These are phyloP conservation scores for Microcebus murinus DNA, from an alignment of 2,113 vertebrate species.

Conservation along the genomic window DNA sequence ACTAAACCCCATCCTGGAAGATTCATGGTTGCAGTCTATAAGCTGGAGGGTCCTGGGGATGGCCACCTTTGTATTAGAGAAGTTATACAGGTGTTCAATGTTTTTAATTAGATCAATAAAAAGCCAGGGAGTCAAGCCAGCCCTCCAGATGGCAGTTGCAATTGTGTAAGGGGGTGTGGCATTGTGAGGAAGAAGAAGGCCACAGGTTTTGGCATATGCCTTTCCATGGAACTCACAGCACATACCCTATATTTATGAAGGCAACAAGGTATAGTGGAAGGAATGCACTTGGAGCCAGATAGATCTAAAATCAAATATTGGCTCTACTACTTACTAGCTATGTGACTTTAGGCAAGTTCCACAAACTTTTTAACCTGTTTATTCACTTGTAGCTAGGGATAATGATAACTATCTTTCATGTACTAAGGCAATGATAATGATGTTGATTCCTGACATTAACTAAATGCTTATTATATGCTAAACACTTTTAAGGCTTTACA, in stretches of 20 bases:
- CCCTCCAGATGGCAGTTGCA: neutral
- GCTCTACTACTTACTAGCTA: neutral
- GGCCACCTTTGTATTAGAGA: neutral
- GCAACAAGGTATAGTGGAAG: neutral
- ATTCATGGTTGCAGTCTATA: neutral
- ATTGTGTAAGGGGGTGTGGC: neutral
- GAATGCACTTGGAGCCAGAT: neutral
- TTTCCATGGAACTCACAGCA: neutral
- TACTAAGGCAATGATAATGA: conserved; percentile 14
- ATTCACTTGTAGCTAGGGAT: neutral
- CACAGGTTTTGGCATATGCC: neutral
- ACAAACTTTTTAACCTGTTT: neutral
- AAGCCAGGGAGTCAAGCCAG: neutral
- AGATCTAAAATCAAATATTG: conserved; percentile 25
- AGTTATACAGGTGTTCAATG: neutral
- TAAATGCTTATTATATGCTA: neutral
- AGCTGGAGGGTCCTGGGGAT: neutral
- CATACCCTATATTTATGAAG: neutral
- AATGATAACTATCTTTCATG: conserved; percentile 14
- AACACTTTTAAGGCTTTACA: conserved; percentile 37
- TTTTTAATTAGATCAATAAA: conserved; percentile 41
- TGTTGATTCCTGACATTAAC: conserved; percentile 11
- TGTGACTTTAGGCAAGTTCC: conserved; percentile 24
- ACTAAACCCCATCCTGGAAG: neutral
- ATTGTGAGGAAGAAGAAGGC: neutral